phyloP scores from a whole-genome alignment of 2,888 invertebrate species.

The Chaetoderma sp. region DNA sequence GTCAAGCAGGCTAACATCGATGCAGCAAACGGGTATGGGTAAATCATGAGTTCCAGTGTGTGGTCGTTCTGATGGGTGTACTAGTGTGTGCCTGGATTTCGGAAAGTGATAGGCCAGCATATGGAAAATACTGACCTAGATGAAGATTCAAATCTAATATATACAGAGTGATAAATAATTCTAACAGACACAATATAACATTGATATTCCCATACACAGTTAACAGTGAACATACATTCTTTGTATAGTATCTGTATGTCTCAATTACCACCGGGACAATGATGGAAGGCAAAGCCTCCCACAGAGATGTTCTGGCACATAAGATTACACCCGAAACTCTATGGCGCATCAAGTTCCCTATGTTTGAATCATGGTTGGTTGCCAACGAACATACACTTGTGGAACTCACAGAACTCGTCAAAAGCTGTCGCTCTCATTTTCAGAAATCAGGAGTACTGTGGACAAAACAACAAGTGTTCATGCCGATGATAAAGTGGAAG shows the following conservation, averaged over 20 bases:
- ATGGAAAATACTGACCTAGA: not conserved
- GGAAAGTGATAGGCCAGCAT: not conserved
- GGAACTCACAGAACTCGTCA: not conserved
- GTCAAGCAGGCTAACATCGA: constrained; percentile 20
- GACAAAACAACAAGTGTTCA: too few species aligned
- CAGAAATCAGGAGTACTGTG: not conserved
- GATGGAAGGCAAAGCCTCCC: not conserved
- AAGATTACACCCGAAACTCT: not conserved
- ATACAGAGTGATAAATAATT: too few species aligned
- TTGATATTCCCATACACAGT: too few species aligned
- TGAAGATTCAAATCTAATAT: too few species aligned
- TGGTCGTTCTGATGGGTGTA: not conserved
- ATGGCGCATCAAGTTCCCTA: not conserved
- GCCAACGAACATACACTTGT: not conserved
- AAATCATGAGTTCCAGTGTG: not conserved
- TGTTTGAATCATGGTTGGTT: not conserved
- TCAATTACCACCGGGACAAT: not conserved
- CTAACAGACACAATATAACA: too few species aligned
- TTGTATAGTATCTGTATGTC: too few species aligned
- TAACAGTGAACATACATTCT: too few species aligned
- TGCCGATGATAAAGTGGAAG: not conserved
- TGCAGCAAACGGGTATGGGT: constrained; percentile 13
- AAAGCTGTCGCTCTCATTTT: too few species aligned
- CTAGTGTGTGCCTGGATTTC: not conserved
- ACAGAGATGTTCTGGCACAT: too few species aligned